phyloP scores from a whole-genome alignment of 2,888 invertebrate genomes.

The Nebria salina region DNA sequence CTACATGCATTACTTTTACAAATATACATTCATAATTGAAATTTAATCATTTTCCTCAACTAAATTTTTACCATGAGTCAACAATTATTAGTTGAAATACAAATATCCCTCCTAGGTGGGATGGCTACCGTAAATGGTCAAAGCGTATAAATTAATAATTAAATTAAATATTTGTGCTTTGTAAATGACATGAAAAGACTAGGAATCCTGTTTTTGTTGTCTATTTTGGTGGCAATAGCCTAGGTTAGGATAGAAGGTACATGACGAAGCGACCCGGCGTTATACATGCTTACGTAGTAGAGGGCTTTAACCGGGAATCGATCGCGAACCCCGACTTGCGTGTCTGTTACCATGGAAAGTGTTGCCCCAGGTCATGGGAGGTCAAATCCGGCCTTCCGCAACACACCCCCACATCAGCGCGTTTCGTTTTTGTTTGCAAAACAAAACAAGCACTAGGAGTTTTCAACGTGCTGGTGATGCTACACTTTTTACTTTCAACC shows the following conservation, averaged over 20 bases:
- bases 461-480: background rate
- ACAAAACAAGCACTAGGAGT: conserved; percentile 47
- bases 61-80: no score
- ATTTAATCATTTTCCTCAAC: no score
- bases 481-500: background rate
- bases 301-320: conserved; percentile 56
- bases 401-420: conserved; percentile 46
- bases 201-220: background rate
- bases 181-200: no score
- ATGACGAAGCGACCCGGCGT: background rate
- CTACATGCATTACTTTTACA: background rate
- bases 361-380: conserved; percentile 65
- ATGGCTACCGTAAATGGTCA: no score
- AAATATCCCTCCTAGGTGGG: no score
- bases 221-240: background rate
- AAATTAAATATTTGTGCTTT: no score
- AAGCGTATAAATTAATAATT: no score
- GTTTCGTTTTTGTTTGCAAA: conserved; percentile 53
- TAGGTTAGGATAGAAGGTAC: background rate
- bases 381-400: conserved; percentile 64
- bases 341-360: conserved; percentile 66
- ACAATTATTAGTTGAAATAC: no score
- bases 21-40: no score
- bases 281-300: conserved; percentile 39
- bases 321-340: conserved; percentile 61